Conservation (phyloP, 2,888 invertebrate species). For the Drosophila ustulata region DNA sequence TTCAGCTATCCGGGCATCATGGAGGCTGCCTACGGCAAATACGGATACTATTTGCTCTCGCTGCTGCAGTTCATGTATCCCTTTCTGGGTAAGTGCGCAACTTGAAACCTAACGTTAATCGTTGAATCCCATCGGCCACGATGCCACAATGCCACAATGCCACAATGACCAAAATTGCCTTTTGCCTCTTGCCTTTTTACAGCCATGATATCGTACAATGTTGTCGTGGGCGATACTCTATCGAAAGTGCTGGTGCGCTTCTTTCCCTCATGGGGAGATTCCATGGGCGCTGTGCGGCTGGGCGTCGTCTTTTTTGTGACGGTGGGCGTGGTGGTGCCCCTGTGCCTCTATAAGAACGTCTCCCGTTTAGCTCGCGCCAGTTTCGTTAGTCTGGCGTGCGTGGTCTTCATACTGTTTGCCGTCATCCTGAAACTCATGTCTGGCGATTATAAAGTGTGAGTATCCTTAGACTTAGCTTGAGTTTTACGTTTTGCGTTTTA, state of each 20-base stretch:
- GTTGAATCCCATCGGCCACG: conserved; percentile 27
- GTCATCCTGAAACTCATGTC: conserved; percentile 86
- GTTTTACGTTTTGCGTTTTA: background rate
- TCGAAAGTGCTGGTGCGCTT: conserved; percentile 92
- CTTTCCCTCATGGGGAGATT: conserved; percentile 85
- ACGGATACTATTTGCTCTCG: conserved; percentile 91
- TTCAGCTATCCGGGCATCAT: conserved; percentile 91
- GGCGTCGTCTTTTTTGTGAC: conserved; percentile 90
- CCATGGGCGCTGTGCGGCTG: conserved; percentile 85
- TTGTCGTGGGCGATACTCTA: conserved; percentile 94
- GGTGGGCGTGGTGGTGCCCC: conserved; percentile 90
- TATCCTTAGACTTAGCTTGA: conserved; percentile 58
- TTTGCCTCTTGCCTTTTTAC: conserved; percentile 73
- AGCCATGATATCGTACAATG: conserved; percentile 96
- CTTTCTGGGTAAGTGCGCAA: conserved; percentile 89
- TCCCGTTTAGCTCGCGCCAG: conserved; percentile 84
- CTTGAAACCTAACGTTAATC: conserved; percentile 32
- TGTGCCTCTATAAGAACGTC: conserved; percentile 92
- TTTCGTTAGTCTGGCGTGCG: conserved; percentile 88
- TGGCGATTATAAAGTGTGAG: conserved; percentile 88
- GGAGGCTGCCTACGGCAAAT: conserved; percentile 92
- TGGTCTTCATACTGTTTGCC: conserved; percentile 90
- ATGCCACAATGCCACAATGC: too few species aligned
- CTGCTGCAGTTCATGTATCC: conserved; percentile 93
- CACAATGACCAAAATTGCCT: conserved; percentile 9